Evolutionary conservation across 2,797 vertebrate genomes (phyloP), one percentile per base, ranked within the genome.

Genomic region (Coendou prehensilis): DNA sequence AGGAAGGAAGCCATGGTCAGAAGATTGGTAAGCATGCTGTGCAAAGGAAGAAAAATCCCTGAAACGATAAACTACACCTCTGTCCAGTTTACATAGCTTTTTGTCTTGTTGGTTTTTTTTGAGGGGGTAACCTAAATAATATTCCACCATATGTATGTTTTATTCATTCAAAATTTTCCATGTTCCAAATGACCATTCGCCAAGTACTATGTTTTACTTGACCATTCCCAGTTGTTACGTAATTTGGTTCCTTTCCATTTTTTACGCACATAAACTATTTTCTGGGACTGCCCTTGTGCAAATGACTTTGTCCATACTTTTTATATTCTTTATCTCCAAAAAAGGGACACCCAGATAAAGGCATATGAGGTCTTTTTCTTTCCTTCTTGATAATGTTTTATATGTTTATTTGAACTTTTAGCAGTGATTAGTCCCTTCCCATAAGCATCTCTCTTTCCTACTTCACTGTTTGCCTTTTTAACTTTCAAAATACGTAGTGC

Each of bases 401-500:
- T 56, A 26, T 81, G 52, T 76, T 90, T 69, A 63, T 90, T 17
- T 73, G 50, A 96, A 26, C 37, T 79, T 18, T 82, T 57, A 80
- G 79, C 11, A 64, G 7, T 45, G 78, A 33, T 91, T 81, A 63
- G 17, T 28, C 0, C 45, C 10, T 79, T 82, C 33, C 11, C 33
- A n/a, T 69, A 71, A 88, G 20, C 63, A 28, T 96, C 10, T 56
- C 11, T 71, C 17, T 93, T 93, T 88, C 8, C 67, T 91, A 80
- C 52, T 76, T 88, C 91, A n/a, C 11, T 88, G 5, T 64, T 95
- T 85, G 33, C 56, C 10, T 75, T 88, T 91, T 89, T 37, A 76
- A 63, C 30, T 91, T 92, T 91, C 30, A 86, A 92, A 85, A 33
- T 67, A 85, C 22, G 87, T 88, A 88, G 54, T 90, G 57, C n/a